Evolutionary conservation across 2,797 vertebrate genomes (phyloP), one percentile per base, ranked within the genome.

Genomic region (Zenarchopterus dispar): DNA sequence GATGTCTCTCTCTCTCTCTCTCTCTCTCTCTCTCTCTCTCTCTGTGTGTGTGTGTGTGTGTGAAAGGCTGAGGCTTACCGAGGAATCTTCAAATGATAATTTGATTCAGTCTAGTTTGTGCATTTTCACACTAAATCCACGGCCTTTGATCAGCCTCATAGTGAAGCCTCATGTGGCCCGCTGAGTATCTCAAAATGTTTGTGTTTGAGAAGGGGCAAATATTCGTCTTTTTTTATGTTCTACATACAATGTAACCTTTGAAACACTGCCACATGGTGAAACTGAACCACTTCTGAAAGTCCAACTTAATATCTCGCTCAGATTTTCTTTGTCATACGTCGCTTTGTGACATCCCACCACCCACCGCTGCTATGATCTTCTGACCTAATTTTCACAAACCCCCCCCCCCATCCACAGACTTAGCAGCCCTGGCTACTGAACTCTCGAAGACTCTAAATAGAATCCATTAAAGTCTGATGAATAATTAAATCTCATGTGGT

Each of bases 381-480:
- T 70, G 69, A 80, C 76, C 78, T 78, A 51, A 24, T 75, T 85
- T 56, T 57, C 41, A 4, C 49, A 28, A 62, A 53, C 67, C 47
- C 60, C 22, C 68, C 22, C 41, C 24, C 33, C 44, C 56, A 49
- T 71, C 65, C 56, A 52, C 17, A 26, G 48, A 53, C 81, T 73
- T 80, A 81, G 60, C 79, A 65, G 72, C 84, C 23, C 46, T 59
- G 60, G 63, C 77, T 70, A 65, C 81, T 80, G 77, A 84, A 84
- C 81, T 85, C 86, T 77, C 77, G 70, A 81, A 76, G 80, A 84
- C 75, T 81, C 80, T 78, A 83, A 87, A 82, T 77, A 78, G 76
- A 82, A 81, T 81, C 87, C 84, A 86, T 88, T 86, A 84, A 73
- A 70, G 52, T 39, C 23, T 64, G 62, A 79, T 90, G 61, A 92